Evolutionary conservation across 2,113 vertebrate species (phyloP), one percentile per base, ranked within the genome.

Genomic region (Procavia capensis): DNA sequence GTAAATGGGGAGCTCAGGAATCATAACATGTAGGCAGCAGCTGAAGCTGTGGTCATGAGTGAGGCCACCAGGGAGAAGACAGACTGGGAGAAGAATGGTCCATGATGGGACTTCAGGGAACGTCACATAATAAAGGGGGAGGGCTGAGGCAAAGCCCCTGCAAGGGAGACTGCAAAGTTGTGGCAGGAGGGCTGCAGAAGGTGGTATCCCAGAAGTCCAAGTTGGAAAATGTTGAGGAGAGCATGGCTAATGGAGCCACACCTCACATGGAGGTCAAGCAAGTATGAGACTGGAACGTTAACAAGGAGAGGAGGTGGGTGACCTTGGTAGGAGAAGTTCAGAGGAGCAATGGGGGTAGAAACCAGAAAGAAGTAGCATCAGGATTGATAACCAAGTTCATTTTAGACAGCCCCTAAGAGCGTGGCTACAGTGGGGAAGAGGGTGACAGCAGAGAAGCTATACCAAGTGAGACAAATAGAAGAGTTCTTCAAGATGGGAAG

Each of bases 231-330:
- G 66, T 34, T 16, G 9, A 17, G 36, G 34, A 54, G 86, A 29
- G 19, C 4, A 11, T 41, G 19, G 34, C 8, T 39, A 9, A 0
- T 39, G 19, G 34, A 16, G 7, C 14, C 24, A 1, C 10, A 31
- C 36, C 43, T 10, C 16, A 36, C 7, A 76, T 7, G 29, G 57
- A 47, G 34, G n/a, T 20, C 61, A 6, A 54, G 36, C 22, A 54
- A 45, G 20, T n/a, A 50, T 16, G 54, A 27, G 79, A 24, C 9
- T 29, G n/a, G 68, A 39, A 25, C 10, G 31, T 36, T 6, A 22
- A 5, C 22, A 10, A 57, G 13, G 43, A 27, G 16, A 54, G 5
- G 41, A n/a, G 25, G 0, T 8, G 10, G 29, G 11, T 39, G 5
- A 31, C 54, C 63, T 31, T 31, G 47, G 20, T 34, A 39, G 13